Percentiles rank a stretch among this genome's conserved stretches.
phyloP scores from a whole-genome alignment of 2,797 vertebrate genomes.

The Thamnophis elegans region DNA sequence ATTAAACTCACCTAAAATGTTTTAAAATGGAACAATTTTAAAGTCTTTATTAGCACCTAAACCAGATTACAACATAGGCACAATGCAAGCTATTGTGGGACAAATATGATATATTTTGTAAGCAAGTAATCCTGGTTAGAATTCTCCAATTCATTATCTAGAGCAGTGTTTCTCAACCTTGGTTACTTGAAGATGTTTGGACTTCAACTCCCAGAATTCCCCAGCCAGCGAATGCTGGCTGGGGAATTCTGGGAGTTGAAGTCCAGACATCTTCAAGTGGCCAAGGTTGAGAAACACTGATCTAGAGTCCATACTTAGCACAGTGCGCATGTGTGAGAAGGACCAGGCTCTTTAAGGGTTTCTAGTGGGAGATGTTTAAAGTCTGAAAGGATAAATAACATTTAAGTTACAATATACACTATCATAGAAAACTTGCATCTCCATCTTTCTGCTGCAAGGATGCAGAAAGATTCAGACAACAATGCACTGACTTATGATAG shows the following conservation, averaged over 20 bases:
- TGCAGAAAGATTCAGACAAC: neutral
- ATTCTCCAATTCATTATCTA: neutral
- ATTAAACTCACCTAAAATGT: neutral
- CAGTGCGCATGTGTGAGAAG: neutral
- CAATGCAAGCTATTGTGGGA: neutral
- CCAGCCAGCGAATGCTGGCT: no score
- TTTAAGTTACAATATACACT: neutral
- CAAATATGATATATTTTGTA: neutral
- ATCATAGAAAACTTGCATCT: neutral
- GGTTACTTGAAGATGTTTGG: no score
- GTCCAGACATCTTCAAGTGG: no score
- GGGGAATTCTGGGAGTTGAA: no score
- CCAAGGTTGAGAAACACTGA: no score
- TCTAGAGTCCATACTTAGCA: neutral
- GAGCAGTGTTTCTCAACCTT: no score
- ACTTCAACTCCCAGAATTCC: no score
- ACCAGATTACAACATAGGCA: neutral
- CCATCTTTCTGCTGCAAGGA: neutral
- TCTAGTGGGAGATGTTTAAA: neutral
- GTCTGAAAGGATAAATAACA: neutral
- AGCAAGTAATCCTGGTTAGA: neutral
- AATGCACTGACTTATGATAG: neutral
- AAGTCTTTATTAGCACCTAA: neutral
- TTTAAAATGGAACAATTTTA: neutral
- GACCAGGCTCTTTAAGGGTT: neutral